Evolutionary conservation across 2,888 invertebrate species (phyloP).

Genomic region (Nudaria mundana): DNA sequence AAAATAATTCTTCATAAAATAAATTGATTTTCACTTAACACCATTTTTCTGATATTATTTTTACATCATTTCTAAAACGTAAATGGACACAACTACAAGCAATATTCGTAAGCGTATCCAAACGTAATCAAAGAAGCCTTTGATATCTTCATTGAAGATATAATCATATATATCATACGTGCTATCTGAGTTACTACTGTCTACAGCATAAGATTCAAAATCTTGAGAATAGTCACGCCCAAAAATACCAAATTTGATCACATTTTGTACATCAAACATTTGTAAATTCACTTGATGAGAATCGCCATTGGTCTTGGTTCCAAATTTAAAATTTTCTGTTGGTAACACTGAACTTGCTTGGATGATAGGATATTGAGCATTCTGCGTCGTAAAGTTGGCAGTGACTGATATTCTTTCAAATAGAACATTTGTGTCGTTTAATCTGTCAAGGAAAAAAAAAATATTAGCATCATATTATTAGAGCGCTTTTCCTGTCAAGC

Average conservation of each 20-base stretch:
- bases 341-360: conserved; percentile 32
- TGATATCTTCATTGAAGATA: conserved; percentile 53
- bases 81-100: conserved; percentile 64
- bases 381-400: conserved; percentile 46
- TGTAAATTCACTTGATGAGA: conserved; percentile 37
- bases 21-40: not conserved
- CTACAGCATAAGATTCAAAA: conserved; percentile 19
- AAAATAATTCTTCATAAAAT: not conserved
- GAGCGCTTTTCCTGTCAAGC: no score
- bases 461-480: not conserved
- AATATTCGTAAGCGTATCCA: conserved; percentile 66
- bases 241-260: conserved; percentile 53
- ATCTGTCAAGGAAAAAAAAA: conserved; percentile 40
- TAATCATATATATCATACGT: conserved; percentile 41
- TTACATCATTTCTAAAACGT: conserved; percentile 73
- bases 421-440: conserved; percentile 35
- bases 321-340: conserved; percentile 38
- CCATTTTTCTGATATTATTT: not conserved
- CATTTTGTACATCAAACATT: conserved; percentile 34
- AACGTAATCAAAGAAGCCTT: conserved; percentile 64
- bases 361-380: conserved; percentile 51
- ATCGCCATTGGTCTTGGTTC: conserved; percentile 22
- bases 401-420: conserved; percentile 52
- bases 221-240: conserved; percentile 52
- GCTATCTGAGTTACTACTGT: conserved; percentile 20